Evolutionary conservation across 2,797 vertebrate species (phyloP).

Genomic region (Trachops cirrhosus): DNA sequence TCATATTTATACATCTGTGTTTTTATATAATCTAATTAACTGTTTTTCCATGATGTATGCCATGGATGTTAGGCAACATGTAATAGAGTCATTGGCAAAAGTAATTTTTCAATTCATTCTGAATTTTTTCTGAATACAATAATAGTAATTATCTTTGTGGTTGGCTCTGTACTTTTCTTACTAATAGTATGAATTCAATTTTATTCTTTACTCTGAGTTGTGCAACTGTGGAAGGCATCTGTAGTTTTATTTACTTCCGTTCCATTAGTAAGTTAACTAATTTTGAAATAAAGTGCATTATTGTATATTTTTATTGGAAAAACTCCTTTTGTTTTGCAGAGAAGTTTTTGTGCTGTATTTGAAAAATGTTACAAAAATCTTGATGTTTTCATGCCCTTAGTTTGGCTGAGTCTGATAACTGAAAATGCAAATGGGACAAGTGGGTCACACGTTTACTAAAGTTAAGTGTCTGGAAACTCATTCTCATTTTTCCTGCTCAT

Average conservation of each 20-base stretch:
- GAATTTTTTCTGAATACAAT: not conserved
- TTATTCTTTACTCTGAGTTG: not conserved
- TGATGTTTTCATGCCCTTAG: not conserved
- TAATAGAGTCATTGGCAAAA: not conserved
- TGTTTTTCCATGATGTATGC: not conserved
- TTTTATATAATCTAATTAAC: not conserved
- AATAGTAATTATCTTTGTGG: not conserved
- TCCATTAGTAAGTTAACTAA: not conserved
- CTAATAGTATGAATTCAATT: not conserved
- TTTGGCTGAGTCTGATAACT: not conserved
- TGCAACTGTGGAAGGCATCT: not conserved
- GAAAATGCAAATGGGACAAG: not conserved
- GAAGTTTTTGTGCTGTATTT: not conserved
- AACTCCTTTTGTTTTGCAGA: not conserved
- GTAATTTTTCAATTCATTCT: not conserved
- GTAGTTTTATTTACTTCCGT: not conserved
- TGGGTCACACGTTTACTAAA: not conserved
- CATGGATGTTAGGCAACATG: not conserved
- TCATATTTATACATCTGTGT: not conserved
- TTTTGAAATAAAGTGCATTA: not conserved
- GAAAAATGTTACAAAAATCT: constrained; percentile 11
- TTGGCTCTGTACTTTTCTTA: not conserved
- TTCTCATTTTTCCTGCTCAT: not conserved
- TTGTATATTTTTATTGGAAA: constrained; percentile 10
- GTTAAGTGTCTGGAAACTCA: not conserved